Evolutionary conservation across 2,113 vertebrate genomes (phyloP).

Genomic region (Sarotherodon lohbergeri): DNA sequence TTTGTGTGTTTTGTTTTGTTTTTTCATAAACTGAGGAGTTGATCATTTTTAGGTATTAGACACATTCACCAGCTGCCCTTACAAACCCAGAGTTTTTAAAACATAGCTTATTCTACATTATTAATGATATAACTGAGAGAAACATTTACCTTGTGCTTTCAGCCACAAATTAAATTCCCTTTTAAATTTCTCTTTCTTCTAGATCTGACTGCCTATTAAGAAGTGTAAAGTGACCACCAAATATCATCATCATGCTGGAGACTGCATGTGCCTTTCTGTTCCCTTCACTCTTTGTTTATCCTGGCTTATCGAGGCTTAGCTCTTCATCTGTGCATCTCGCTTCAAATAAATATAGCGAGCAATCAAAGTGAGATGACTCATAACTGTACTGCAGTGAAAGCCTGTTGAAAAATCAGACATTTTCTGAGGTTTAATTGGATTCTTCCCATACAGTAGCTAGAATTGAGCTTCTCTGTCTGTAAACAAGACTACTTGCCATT

Average conservation of each 20-base stretch:
- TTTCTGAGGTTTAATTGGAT: conserved; percentile 1
- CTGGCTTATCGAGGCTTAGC: neutral
- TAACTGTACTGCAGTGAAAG: neutral
- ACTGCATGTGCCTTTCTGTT: neutral
- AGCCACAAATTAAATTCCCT: neutral
- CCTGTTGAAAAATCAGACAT: neutral
- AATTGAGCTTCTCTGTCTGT: neutral
- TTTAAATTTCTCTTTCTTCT: neutral
- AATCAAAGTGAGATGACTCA: conserved; percentile 31
- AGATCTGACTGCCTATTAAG: neutral
- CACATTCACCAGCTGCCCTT: neutral
- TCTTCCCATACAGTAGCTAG: neutral
- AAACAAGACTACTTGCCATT: neutral
- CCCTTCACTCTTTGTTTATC: conserved; percentile 6
- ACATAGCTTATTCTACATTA: neutral
- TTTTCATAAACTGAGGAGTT: neutral
- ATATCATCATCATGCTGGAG: neutral
- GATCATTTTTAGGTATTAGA: neutral
- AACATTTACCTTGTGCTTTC: neutral
- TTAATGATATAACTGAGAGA: neutral
- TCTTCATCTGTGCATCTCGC: conserved; percentile 7
- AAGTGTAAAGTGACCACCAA: neutral
- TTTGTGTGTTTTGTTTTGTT: neutral
- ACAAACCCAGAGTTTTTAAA: neutral
- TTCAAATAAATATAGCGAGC: conserved; percentile 3